Conservation (phyloP, 2,797 vertebrate genomes). For the Sebastes wilsoni region DNA sequence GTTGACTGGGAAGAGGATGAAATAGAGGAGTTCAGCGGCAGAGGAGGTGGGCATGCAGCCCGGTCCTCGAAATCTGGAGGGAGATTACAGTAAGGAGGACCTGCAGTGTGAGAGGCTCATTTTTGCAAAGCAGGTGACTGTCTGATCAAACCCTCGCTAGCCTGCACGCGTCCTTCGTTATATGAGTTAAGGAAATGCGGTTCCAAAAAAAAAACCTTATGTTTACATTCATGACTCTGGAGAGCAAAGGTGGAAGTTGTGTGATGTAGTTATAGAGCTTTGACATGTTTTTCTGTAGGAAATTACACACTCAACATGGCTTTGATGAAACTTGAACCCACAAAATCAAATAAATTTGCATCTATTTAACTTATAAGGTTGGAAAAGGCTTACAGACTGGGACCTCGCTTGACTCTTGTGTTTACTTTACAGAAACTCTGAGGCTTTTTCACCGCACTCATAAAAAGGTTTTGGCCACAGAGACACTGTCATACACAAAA, state of each 20-base stretch:
- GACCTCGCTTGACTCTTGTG: not conserved
- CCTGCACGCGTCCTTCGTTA: not conserved
- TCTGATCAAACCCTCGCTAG: not conserved
- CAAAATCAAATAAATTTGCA: not conserved
- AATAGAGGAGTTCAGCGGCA: slow-evolving; percentile 1
- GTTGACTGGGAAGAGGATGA: slow-evolving; percentile 7
- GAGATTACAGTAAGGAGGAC: slow-evolving; percentile 17
- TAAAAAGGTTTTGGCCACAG: not conserved
- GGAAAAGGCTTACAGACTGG: not conserved
- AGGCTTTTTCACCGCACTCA: not conserved
- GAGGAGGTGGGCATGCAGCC: slow-evolving; percentile 19
- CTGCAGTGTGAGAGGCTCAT: not conserved
- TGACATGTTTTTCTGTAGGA: not conserved
- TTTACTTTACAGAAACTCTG: slow-evolving; percentile 1
- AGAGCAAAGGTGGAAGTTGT: not conserved
- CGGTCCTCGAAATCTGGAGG: slow-evolving; percentile 15
- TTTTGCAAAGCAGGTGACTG: not conserved
- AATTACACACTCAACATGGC: not conserved
- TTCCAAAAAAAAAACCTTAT: not conserved
- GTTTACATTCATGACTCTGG: not conserved
- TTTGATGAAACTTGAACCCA: not conserved
- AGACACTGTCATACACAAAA: not conserved
- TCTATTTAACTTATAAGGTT: not conserved
- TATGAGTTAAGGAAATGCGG: not conserved
- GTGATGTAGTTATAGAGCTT: not conserved